phyloP scores from a whole-genome alignment of 1,140 invertebrate species.

The Apolygus lucorum region DNA sequence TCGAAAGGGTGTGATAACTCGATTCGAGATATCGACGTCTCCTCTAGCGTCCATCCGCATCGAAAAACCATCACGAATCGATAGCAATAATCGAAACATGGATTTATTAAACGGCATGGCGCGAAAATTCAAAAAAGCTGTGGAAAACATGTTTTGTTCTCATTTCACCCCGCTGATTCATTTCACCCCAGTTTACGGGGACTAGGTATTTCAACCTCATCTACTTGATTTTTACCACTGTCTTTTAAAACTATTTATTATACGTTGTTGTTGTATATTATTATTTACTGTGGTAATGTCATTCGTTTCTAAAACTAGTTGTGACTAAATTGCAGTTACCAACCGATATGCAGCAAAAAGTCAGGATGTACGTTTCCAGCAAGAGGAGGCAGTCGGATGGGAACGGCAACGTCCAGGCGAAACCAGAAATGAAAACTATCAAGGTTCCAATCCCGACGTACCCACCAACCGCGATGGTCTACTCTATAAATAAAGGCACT shows the following conservation, averaged over 20 bases:
- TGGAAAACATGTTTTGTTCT: too few relatives aligned
- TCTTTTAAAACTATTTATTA: constrained; percentile 23
- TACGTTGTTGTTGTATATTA: constrained; percentile 24
- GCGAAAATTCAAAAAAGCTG: too few relatives aligned
- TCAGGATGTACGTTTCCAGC: constrained; percentile 65
- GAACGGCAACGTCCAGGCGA: constrained; percentile 37
- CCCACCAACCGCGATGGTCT: constrained; percentile 81
- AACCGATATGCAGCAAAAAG: constrained; percentile 79
- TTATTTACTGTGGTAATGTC: constrained; percentile 24
- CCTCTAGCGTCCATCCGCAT: too few relatives aligned
- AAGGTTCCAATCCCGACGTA: constrained; percentile 75
- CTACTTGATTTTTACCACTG: too few relatives aligned
- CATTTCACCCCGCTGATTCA: too few relatives aligned
- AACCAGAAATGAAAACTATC: constrained; percentile 55
- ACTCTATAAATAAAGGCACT: constrained; percentile 55
- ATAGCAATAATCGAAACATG: too few relatives aligned
- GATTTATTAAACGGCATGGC: too few relatives aligned
- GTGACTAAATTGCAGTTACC: constrained; percentile 60
- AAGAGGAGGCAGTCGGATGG: constrained; percentile 46
- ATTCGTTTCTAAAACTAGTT: background rate
- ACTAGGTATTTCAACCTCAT: too few relatives aligned
- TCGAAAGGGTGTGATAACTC: too few relatives aligned
- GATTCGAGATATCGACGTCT: too few relatives aligned
- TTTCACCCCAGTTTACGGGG: too few relatives aligned
- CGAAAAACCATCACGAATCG: too few relatives aligned